A percentile compares a stretch with the other conserved stretches of the same genome.
Evolutionary conservation across 2,797 vertebrate genomes (phyloP).

Genomic region (Rhynchotus rufescens): DNA sequence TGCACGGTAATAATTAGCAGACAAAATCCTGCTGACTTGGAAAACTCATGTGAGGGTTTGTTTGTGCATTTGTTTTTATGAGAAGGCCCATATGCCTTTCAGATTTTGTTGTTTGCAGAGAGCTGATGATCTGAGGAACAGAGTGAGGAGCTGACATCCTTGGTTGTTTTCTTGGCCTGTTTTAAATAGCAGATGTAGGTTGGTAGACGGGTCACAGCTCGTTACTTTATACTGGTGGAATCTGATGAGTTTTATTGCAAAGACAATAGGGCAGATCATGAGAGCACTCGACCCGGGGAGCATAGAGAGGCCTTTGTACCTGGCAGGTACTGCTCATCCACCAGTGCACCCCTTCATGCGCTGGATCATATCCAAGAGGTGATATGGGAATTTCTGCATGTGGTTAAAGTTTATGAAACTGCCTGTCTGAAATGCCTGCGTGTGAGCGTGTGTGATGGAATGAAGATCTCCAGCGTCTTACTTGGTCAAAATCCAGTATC

Average conservation of each 20-base stretch:
- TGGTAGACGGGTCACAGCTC: conserved; percentile 42
- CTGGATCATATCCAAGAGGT: conserved; percentile 32
- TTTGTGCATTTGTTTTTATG: conserved; percentile 70
- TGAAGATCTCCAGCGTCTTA: not conserved
- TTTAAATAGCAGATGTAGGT: conserved; percentile 51
- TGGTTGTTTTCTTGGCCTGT: conserved; percentile 55
- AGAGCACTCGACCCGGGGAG: not conserved
- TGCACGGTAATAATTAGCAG: conserved; percentile 63
- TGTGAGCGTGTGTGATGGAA: not conserved
- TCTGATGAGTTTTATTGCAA: conserved; percentile 36
- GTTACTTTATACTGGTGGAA: conserved; percentile 3
- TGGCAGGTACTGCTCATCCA: conserved; percentile 8
- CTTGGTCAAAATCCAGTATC: conserved; percentile 1
- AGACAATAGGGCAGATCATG: conserved; percentile 24
- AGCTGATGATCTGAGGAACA: conserved; percentile 58
- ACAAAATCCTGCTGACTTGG: conserved; percentile 55
- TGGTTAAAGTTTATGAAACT: conserved; percentile 40
- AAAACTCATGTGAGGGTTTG: conserved; percentile 57
- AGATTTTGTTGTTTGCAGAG: conserved; percentile 59
- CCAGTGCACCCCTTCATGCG: not conserved
- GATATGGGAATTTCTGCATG: conserved; percentile 39
- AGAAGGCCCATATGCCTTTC: conserved; percentile 68
- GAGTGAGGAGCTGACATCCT: conserved; percentile 31
- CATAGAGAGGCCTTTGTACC: conserved; percentile 50
- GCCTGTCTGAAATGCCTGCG: not conserved